Evolutionary conservation across 37 sponge, comb jelly and placozoan genomes (phyloP), one percentile per base, ranked within the genome.

Genomic region (Halichondria panicea): DNA sequence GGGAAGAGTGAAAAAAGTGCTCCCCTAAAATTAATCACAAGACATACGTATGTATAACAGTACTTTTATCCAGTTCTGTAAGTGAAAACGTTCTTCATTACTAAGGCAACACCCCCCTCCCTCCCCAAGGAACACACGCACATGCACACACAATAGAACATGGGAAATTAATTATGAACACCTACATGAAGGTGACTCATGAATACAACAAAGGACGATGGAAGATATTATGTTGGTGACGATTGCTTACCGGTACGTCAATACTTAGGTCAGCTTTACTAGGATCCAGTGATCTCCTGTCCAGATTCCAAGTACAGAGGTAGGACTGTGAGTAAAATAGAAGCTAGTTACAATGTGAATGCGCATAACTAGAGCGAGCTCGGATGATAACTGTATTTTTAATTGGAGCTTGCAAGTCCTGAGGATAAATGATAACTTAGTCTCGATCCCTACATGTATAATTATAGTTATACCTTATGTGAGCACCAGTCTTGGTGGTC

Each of bases 291-390:
- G 64, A 77, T 22, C 79, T 44, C 46, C 92, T 65, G 54, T 91
- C 81, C 63, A 94, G 19, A 70, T 91, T 83, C 95, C 95, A 94
- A 15, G 84, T 92, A 74, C 95, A 94, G 55, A 94, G 60, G 38
- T 41, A 15, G 32, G 89, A 77, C 85, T 83, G 44, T 34, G 53
- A 58, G 1, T 8, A 37, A 37, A 21, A 33, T 1, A 40, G 13
- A 76, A 35, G 11, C 46, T 46, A 34, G 63, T 31, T 32, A n/a
- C 54, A 44, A 15, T 12, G 8, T 40, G 31, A n/a, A 69, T 59
- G 39, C 30, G 40, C 19, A 2, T 0, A 38, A 37, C n/a, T n/a
- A n/a, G n/a, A n/a, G n/a, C n/a, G 0, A 31, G 38, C 28, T 34
- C 24, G n/a, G 37, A 28, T 63, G 55, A 5, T 33, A 70, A 7